phyloP scores from a whole-genome alignment of 2,888 invertebrate genomes.

The Coecobrya sp. region DNA sequence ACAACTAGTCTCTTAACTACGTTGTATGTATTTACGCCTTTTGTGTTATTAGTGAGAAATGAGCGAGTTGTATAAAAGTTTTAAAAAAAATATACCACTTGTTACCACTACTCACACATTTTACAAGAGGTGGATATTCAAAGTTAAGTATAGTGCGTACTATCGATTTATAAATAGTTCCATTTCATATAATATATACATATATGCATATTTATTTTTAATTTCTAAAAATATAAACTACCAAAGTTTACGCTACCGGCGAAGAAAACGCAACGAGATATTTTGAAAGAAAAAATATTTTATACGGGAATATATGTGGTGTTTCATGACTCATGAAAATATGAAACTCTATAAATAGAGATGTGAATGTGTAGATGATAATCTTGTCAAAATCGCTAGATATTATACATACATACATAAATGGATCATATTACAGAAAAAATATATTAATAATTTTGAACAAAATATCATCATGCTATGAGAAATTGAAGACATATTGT shows the following conservation, averaged over 20 bases:
- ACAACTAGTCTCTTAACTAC: no score
- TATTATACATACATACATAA: neutral
- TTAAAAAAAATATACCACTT: no score
- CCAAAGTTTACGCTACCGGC: neutral
- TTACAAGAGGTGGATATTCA: neutral
- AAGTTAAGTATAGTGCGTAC: neutral
- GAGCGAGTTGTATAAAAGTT: no score
- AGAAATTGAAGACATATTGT: slow-evolving; percentile 33
- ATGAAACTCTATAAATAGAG: neutral
- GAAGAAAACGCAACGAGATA: slow-evolving; percentile 7
- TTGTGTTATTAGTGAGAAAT: no score
- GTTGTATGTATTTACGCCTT: no score
- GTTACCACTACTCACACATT: no score
- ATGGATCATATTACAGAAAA: neutral
- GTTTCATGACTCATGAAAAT: neutral
- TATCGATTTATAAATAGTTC: neutral
- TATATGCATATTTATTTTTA: neutral
- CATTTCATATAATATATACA: neutral
- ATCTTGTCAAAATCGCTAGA: neutral
- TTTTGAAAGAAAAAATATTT: slow-evolving; percentile 32
- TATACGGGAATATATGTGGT: neutral
- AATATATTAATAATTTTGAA: neutral
- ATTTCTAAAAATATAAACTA: neutral
- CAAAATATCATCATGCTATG: neutral
- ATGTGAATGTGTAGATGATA: neutral